Conservation (phyloP, 2,888 invertebrate species). For the Lepidocyrtoides sp. region DNA sequence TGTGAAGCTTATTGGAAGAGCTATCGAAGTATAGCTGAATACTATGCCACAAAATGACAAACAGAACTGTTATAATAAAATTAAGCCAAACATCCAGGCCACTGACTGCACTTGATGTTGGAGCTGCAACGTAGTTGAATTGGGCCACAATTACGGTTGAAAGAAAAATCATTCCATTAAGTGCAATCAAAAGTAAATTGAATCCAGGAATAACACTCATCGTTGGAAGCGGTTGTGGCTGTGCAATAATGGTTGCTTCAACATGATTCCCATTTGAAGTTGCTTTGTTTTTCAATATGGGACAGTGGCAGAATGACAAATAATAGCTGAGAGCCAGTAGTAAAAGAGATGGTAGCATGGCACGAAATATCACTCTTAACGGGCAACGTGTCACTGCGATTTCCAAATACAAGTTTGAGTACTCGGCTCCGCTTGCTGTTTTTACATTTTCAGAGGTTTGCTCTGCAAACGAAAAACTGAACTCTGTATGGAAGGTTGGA, state of each 20-base stretch:
- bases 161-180: constrained; percentile 81
- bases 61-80: constrained; percentile 60
- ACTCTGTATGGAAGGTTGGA: constrained; percentile 79
- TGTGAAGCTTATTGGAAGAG: not conserved
- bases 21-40: constrained; percentile 68
- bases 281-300: constrained; percentile 40
- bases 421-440: constrained; percentile 78
- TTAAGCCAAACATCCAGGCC: constrained; percentile 83
- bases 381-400: constrained; percentile 79
- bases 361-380: constrained; percentile 74
- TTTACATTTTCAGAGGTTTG: constrained; percentile 76
- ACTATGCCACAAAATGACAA: constrained; percentile 75
- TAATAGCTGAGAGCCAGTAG: constrained; percentile 79
- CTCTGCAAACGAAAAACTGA: constrained; percentile 70
- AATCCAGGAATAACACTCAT: constrained; percentile 12
- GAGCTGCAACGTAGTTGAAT: constrained; percentile 78
- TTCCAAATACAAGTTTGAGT: constrained; percentile 74
- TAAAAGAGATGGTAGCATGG: constrained; percentile 78
- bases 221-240: constrained; percentile 7
- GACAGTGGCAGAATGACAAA: constrained; percentile 78
- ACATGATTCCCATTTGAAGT: constrained; percentile 59
- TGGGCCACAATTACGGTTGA: constrained; percentile 77
- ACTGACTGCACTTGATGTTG: constrained; percentile 80
- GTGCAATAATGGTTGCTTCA: constrained; percentile 44
- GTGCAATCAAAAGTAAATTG: constrained; percentile 72